These are phyloP conservation scores for Sebastes umbrosus DNA, from an alignment of 2,797 vertebrate species.

Conservation along the genomic window DNA sequence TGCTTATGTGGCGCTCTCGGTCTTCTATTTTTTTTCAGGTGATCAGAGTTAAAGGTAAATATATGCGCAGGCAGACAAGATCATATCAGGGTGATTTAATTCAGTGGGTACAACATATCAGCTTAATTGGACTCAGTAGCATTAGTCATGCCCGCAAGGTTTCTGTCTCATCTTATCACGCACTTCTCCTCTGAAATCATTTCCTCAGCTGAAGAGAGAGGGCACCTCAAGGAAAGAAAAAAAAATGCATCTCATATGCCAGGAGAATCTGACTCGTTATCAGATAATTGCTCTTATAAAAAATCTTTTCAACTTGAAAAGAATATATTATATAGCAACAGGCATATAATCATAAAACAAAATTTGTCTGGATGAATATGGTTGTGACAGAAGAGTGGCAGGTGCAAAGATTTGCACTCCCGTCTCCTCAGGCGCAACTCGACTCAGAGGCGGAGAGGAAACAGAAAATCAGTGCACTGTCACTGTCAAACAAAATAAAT, in stretches of 20 bases:
- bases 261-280: constrained; percentile 39
- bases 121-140: constrained; percentile 76
- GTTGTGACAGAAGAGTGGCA: constrained; percentile 31
- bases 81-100: constrained; percentile 74
- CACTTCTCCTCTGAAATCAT: constrained; percentile 54
- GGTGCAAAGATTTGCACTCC: constrained; percentile 31
- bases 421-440: constrained; percentile 21
- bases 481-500: constrained; percentile 50
- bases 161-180: constrained; percentile 69
- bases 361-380: constrained; percentile 15
- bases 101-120: constrained; percentile 66
- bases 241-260: constrained; percentile 17
- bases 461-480: constrained; percentile 44
- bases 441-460: constrained; percentile 20
- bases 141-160: constrained; percentile 74
- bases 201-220: constrained; percentile 49
- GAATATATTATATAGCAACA: not conserved
- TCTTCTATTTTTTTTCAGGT: constrained; percentile 45
- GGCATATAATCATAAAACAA: constrained; percentile 6
- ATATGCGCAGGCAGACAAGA: constrained; percentile 68
- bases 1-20: not conserved
- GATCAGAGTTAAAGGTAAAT: constrained; percentile 64
- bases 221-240: constrained; percentile 30
- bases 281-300: constrained; percentile 48
- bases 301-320: constrained; percentile 23